phyloP scores from a whole-genome alignment of 2,113 vertebrate genomes.

The Todiramphus saurophagus region DNA sequence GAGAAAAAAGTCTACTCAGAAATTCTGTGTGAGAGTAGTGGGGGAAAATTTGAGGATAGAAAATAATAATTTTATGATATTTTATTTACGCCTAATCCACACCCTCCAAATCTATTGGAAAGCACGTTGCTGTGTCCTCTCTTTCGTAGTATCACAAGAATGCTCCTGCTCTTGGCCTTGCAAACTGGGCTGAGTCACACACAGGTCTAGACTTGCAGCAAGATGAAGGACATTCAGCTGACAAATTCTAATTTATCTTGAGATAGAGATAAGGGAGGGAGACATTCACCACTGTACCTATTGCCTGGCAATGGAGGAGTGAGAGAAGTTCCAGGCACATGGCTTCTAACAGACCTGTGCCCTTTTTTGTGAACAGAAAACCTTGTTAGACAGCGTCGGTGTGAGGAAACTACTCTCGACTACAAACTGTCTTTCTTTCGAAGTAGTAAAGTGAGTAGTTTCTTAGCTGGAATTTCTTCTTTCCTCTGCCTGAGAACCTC shows the following conservation, averaged over 20 bases:
- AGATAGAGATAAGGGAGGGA: background rate
- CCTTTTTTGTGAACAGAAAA: background rate
- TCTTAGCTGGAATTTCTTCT: constrained; percentile 32
- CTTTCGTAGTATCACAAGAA: background rate
- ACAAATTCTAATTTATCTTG: background rate
- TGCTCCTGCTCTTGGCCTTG: background rate
- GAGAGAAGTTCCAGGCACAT: background rate
- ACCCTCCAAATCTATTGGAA: background rate
- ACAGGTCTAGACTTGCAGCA: background rate
- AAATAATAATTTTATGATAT: background rate
- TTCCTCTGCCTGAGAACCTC: background rate
- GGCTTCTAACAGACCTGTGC: background rate
- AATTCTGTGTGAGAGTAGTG: background rate
- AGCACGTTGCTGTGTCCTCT: background rate
- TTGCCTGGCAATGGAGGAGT: background rate
- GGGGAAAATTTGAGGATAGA: background rate
- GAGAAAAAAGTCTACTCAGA: background rate
- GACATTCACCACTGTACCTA: background rate
- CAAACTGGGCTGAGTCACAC: background rate
- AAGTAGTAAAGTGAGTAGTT: background rate
- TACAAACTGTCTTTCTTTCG: background rate
- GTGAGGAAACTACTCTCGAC: background rate
- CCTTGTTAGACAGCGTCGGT: background rate
- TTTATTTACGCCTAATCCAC: background rate
- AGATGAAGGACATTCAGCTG: background rate